Percentiles rank a stretch among this genome's conserved stretches.
phyloP scores from a whole-genome alignment of 2,888 invertebrate species.

The Lordiphosa andalusiaca region DNA sequence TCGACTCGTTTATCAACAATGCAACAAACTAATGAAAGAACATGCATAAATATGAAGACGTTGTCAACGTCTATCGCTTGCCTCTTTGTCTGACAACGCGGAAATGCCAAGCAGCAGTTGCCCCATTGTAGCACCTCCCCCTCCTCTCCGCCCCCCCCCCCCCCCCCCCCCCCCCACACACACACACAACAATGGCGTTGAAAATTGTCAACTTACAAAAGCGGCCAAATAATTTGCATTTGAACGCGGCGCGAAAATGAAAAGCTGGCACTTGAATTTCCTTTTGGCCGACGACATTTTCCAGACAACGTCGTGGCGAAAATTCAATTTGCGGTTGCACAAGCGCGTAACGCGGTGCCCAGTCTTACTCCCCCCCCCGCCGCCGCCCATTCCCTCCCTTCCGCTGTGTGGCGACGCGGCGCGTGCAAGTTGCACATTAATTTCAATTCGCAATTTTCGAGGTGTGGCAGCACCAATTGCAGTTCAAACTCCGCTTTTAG shows the following conservation, averaged over 20 bases:
- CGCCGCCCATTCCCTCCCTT: background rate
- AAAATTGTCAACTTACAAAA: conserved; percentile 74
- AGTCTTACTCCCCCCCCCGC: background rate
- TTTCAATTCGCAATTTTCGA: conserved; percentile 69
- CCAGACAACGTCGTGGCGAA: conserved; percentile 57
- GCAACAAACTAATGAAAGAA: conserved; percentile 22
- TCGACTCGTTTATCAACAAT: conserved; percentile 39
- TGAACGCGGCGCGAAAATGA: conserved; percentile 73
- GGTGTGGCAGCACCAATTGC: conserved; percentile 74
- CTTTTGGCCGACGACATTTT: conserved; percentile 59
- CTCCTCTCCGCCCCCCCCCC: conserved; percentile 13
- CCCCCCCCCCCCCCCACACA: conserved; percentile 17
- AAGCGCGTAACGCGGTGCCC: conserved; percentile 64
- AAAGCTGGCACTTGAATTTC: conserved; percentile 50
- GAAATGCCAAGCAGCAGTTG: conserved; percentile 60
- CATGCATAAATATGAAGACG: conserved; percentile 37
- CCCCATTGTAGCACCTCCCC: conserved; percentile 5
- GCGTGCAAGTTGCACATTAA: conserved; percentile 75
- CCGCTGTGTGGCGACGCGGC: conserved; percentile 51
- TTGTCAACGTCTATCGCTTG: conserved; percentile 58
- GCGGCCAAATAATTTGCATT: conserved; percentile 74
- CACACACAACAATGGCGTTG: conserved; percentile 65
- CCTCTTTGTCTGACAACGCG: conserved; percentile 69
- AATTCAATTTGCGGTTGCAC: conserved; percentile 74
- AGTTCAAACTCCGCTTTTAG: conserved; percentile 75